Percentiles rank a stretch among this genome's conserved stretches.
Evolutionary conservation across 2,113 vertebrate species (phyloP).

Genomic region (Haemorhous mexicanus): DNA sequence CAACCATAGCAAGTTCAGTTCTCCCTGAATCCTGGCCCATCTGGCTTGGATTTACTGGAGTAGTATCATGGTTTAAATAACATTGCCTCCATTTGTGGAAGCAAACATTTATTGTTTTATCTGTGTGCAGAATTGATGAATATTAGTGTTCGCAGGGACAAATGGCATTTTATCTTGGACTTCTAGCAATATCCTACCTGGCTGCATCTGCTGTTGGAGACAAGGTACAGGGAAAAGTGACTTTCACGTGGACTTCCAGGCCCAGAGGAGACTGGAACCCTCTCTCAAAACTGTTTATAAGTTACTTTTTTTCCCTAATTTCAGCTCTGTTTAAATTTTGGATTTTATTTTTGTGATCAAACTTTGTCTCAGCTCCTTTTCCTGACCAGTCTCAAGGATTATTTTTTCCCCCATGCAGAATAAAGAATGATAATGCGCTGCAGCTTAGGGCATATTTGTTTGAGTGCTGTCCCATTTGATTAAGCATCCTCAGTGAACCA

Average conservation of each 20-base stretch:
- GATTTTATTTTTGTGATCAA: background rate
- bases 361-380: background rate
- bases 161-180: background rate
- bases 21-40: conserved; percentile 15
- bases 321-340: background rate
- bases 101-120: conserved; percentile 5
- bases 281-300: background rate
- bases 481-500: accelerated
- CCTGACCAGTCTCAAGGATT: accelerated
- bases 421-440: accelerated
- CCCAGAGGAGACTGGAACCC: background rate
- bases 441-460: background rate
- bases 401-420: background rate
- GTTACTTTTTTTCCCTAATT: background rate
- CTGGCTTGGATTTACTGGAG: conserved; percentile 30
- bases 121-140: background rate
- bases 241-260: background rate
- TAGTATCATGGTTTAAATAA: conserved; percentile 40
- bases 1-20: conserved; percentile 40
- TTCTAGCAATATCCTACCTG: background rate
- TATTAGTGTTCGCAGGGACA: conserved; percentile 2
- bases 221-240: background rate
- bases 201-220: background rate
- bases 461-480: background rate
- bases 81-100: background rate